phyloP scores from a whole-genome alignment of 2,888 invertebrate genomes.

The Thymelicus acteon region DNA sequence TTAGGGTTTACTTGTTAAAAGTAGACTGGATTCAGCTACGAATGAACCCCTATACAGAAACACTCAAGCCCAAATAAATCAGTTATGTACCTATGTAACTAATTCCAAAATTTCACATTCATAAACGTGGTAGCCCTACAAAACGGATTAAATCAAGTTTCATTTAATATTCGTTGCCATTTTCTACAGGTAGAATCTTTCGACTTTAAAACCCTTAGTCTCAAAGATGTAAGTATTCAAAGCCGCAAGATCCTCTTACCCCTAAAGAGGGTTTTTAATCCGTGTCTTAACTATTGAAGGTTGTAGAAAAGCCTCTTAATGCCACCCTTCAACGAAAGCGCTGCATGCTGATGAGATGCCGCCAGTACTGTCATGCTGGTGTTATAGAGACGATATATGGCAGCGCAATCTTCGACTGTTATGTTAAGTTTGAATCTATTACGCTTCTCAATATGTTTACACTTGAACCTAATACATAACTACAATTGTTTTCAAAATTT shows the following conservation, averaged over 20 bases:
- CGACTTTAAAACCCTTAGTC: slow-evolving; percentile 15
- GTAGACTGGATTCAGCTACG: no score
- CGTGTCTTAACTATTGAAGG: slow-evolving; percentile 28
- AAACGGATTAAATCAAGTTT: slow-evolving; percentile 6
- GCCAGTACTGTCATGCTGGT: neutral
- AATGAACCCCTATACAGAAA: no score
- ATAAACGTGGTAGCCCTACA: neutral
- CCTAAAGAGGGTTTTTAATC: slow-evolving; percentile 30
- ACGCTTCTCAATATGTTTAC: no score
- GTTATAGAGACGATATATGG: neutral
- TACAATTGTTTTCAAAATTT: no score
- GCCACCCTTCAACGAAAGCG: slow-evolving; percentile 25
- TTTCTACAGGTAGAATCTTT: slow-evolving; percentile 14
- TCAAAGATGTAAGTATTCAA: slow-evolving; percentile 31
- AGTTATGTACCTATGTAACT: no score
- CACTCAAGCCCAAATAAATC: no score
- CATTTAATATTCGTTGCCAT: neutral
- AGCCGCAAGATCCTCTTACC: slow-evolving; percentile 29
- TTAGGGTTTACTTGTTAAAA: no score
- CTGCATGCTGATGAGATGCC: slow-evolving; percentile 19
- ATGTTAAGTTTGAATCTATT: no score
- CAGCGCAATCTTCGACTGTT: neutral
- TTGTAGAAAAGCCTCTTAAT: slow-evolving; percentile 28
- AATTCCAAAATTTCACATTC: neutral
- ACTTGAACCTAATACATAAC: no score